Evolutionary conservation across 2,888 invertebrate species (phyloP).

Genomic region (Dolichopus griseipennis): DNA sequence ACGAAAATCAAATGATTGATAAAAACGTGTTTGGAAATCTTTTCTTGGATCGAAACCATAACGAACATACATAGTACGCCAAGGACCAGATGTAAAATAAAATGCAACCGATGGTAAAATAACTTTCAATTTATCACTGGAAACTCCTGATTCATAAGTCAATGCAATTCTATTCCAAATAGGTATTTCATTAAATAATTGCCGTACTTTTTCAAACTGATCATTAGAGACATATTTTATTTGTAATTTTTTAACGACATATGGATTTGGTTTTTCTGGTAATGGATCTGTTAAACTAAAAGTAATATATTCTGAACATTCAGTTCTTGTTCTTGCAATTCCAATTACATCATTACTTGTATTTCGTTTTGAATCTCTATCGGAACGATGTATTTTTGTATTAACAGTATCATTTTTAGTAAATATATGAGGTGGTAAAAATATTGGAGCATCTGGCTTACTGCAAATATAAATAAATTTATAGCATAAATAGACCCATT

Average conservation of each 20-base stretch:
- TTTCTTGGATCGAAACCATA: constrained; percentile 88
- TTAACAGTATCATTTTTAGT: constrained; percentile 61
- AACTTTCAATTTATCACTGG: constrained; percentile 57
- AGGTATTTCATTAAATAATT: constrained; percentile 77
- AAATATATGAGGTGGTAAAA: constrained; percentile 69
- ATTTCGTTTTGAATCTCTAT: constrained; percentile 39
- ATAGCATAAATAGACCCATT: background rate
- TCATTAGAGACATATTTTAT: constrained; percentile 43
- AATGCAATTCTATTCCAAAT: constrained; percentile 82
- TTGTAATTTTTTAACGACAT: constrained; percentile 49
- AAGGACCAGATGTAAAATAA: constrained; percentile 83
- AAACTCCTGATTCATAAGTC: constrained; percentile 54
- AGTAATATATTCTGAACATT: constrained; percentile 53
- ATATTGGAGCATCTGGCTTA: constrained; percentile 46
- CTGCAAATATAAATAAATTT: constrained; percentile 21
- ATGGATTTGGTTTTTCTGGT: constrained; percentile 54
- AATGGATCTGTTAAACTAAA: constrained; percentile 55
- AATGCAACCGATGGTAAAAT: constrained; percentile 77
- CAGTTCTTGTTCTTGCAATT: constrained; percentile 47
- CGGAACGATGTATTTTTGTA: constrained; percentile 36
- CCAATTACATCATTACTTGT: constrained; percentile 42
- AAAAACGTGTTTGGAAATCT: constrained; percentile 66
- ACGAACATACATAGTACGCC: constrained; percentile 82
- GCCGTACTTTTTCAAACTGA: constrained; percentile 43
- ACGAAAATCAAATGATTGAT: constrained; percentile 83